phyloP scores from a whole-genome alignment of 2,797 vertebrate genomes.

The Sarcoramphus papa region DNA sequence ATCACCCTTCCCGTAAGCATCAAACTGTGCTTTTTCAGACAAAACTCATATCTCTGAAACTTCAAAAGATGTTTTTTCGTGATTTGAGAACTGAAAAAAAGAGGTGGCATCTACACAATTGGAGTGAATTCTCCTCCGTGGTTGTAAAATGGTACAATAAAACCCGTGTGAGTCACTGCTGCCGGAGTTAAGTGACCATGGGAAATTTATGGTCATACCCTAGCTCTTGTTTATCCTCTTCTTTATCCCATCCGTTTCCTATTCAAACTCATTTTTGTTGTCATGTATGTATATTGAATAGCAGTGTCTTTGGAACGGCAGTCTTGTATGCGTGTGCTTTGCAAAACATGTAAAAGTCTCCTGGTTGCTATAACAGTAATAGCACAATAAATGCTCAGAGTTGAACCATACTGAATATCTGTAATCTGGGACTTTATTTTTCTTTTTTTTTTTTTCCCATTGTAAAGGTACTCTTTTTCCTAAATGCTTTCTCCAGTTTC shows the following conservation, averaged over 20 bases:
- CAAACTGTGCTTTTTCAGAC: not conserved
- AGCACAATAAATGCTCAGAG: not conserved
- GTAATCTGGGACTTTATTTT: not conserved
- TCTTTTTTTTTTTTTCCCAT: accelerated
- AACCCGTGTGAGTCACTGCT: not conserved
- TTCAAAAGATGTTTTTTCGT: not conserved
- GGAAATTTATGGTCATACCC: not conserved
- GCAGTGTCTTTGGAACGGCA: not conserved
- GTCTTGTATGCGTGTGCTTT: accelerated
- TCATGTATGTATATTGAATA: accelerated
- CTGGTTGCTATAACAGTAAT: not conserved
- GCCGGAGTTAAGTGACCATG: not conserved
- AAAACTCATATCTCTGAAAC: not conserved
- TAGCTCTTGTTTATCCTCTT: not conserved
- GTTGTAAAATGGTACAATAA: not conserved
- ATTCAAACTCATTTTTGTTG: not conserved
- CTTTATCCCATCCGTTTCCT: not conserved
- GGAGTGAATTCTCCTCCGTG: not conserved
- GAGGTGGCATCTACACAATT: not conserved
- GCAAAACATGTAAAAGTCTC: not conserved
- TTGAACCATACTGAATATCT: not conserved
- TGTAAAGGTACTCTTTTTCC: not conserved
- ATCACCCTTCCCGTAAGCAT: not conserved
- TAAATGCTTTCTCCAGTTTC: not conserved
- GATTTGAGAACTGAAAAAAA: not conserved